Evolutionary conservation across 2,113 vertebrate species (phyloP), one percentile per base, ranked within the genome.

Genomic region (Leucopternis melanops): DNA sequence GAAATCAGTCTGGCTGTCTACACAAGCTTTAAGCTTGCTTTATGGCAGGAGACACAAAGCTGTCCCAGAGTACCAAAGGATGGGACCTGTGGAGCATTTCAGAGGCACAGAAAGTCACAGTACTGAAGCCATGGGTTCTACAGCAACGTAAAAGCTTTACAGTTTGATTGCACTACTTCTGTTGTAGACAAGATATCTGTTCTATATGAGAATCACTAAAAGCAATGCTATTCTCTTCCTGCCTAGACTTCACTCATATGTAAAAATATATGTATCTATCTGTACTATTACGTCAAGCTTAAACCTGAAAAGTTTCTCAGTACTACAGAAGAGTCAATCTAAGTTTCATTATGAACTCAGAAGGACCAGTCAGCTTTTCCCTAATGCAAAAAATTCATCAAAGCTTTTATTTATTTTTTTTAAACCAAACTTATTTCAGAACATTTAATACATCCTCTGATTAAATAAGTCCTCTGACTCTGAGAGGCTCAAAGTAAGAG

Each of bases 1-100:
- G 84, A 96, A 95, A 97, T 97, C 78, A 87, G 74, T 95, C 95
- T 96, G 93, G 83, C 95, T 95, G 92, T 94, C 94, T 94, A 95
- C 81, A 89, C 92, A 94, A 94, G 92, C 89, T 94, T 96, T 94
- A 92, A 94, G 92, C 81, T 96, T 95, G 95, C 90, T 94, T 75
- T 94, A 94, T 85, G 89, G 95, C 86, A 95, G 94, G 88, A 96
- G 92, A 94, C 90, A 96, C 92, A 97, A 95, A 95, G 92, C 79
- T 96, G 95, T 91, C 94, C 94, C 91, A 96, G 81, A 85, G 89
- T 40, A 94, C 86, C 91, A 95, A 97, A 96, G 88, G 89, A 94
- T 90, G 91, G 94, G 92, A 94, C 91, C 91, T 94, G 94, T 55
- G 81, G 83, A 96, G 95, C 87, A 93, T 94, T 96, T 95, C 89